Evolutionary conservation across 2,888 invertebrate species (phyloP).

Genomic region (Pteria penguin): DNA sequence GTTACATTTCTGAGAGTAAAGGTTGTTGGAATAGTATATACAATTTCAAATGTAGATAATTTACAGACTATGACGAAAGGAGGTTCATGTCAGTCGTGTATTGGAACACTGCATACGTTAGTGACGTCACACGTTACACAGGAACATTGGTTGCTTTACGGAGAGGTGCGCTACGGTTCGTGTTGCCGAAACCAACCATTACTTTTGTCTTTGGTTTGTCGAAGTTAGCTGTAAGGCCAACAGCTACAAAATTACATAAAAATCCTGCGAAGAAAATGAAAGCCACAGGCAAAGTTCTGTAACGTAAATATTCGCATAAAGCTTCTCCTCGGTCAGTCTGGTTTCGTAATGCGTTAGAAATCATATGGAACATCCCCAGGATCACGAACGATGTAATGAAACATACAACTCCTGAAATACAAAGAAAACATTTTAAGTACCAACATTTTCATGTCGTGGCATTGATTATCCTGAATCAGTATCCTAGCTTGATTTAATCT

Average conservation of each 20-base stretch:
- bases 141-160: too few species aligned
- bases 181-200: neutral
- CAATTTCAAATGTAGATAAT: too few species aligned
- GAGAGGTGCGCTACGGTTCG: neutral
- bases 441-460: too few species aligned
- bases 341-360: neutral
- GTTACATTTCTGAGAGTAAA: too few species aligned
- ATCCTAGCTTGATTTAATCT: too few species aligned
- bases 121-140: too few species aligned
- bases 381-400: neutral
- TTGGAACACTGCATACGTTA: too few species aligned
- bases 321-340: neutral
- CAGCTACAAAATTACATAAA: neutral
- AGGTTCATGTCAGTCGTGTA: too few species aligned
- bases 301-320: neutral
- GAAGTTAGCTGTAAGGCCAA: slow-evolving; percentile 1
- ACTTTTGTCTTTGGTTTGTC: neutral
- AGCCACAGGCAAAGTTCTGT: neutral
- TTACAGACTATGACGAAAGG: too few species aligned
- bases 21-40: too few species aligned
- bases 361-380: neutral
- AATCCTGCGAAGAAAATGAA: neutral
- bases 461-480: too few species aligned
- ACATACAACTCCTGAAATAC: neutral
- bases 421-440: too few species aligned